phyloP scores from a whole-genome alignment of 2,888 invertebrate species.

The Caenorhabditis afra region DNA sequence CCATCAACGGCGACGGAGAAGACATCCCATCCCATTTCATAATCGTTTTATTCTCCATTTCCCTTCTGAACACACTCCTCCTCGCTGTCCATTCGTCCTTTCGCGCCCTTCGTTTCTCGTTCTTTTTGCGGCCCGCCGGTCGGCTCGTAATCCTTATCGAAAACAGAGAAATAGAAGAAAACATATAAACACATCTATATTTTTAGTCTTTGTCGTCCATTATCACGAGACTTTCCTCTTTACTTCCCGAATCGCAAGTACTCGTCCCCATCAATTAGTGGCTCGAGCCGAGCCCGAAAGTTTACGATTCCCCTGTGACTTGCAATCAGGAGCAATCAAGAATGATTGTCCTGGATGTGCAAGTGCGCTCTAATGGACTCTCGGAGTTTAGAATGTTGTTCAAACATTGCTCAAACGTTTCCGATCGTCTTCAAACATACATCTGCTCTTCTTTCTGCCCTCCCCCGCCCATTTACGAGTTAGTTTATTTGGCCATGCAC shows the following conservation, averaged over 20 bases:
- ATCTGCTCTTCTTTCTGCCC: too few relatives aligned
- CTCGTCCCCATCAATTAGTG: conserved; percentile 9
- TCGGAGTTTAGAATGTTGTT: too few relatives aligned
- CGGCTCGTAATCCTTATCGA: conserved; percentile 28
- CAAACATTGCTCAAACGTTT: too few relatives aligned
- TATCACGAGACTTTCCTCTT: conserved; percentile 7
- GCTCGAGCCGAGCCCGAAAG: background rate
- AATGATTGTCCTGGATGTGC: too few relatives aligned
- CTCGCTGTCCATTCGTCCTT: too few relatives aligned
- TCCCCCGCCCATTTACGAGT: conserved; percentile 9
- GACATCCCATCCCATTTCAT: conserved; percentile 19
- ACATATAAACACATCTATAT: background rate
- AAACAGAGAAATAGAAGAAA: conserved; percentile 5
- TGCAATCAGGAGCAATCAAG: conserved; percentile 9
- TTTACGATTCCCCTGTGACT: conserved; percentile 32
- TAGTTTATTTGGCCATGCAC: conserved; percentile 19
- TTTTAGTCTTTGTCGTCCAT: background rate
- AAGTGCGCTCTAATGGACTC: too few relatives aligned
- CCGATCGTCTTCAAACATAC: too few relatives aligned
- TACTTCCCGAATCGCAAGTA: background rate
- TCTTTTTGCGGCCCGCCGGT: background rate
- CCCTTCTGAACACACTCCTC: background rate
- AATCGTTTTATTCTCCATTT: conserved; percentile 17
- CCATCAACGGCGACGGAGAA: conserved; percentile 2
- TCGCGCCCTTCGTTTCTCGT: conserved; percentile 2